Evolutionary conservation across 2,797 vertebrate species (phyloP), one percentile per base, ranked within the genome.

Genomic region (Hyperoplus immaculatus): DNA sequence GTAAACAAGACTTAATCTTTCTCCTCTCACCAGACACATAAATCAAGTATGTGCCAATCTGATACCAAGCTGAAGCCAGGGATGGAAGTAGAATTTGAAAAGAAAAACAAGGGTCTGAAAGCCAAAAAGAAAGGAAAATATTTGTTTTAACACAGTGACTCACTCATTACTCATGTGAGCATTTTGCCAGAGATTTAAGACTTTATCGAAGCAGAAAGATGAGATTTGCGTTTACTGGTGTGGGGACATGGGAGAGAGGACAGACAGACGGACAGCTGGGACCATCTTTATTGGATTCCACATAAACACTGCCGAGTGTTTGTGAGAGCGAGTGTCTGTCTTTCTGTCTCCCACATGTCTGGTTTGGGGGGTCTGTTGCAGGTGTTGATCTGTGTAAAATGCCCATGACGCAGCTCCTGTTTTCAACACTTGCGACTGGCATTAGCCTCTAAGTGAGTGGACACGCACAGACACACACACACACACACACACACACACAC

Each of bases 381-480:
- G 87, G 88, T 93, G 81, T 84, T 87, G 83, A 81, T 87, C 78
- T 86, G 75, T 82, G 75, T 75, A 87, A 90, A 86, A 88, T 68
- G 84, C n/a, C 59, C 62, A 60, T 75, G 86, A 85, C 62, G 42
- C 70, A 80, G 80, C 87, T 88, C 78, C 83, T 68, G 78, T 87
- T 88, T 77, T 84, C 46, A 81, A 71, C 74, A 75, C 72, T 68
- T 60, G 49, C 45, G 69, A 71, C 49, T 77, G 79, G 64, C 72
- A 87, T 82, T 80, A 38, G 45, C 39, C 70, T 60, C 38, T 18
- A 36, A 61, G 36, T 13, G 39, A 74, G 41, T 15, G 15, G 29
- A 29, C 29, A 29, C 29, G 2, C 29, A 29, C 29, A 29, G 64
- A 70, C 13, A 50, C 38, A 62, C 46, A 64, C 54, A 60, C n/a